These are phyloP conservation scores for Streblospio benedicti DNA, from an alignment of 1,140 invertebrate genomes.

Conservation along the genomic window DNA sequence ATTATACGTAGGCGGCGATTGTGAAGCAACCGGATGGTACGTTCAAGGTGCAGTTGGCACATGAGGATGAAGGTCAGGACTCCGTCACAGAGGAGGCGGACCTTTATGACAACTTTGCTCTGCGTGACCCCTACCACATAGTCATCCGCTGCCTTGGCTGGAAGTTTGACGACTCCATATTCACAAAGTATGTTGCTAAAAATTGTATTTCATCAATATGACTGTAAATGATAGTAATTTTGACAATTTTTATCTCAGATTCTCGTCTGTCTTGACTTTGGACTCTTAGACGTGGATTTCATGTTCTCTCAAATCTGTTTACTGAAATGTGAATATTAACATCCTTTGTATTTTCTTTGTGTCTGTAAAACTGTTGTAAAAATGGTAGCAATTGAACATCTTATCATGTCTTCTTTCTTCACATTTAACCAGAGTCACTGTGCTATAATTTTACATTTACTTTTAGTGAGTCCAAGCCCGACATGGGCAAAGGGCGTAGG, in stretches of 20 bases:
- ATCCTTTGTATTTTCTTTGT: too few relatives aligned
- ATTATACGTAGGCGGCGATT: too few relatives aligned
- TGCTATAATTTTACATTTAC: too few relatives aligned
- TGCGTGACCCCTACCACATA: slow-evolving; percentile 30
- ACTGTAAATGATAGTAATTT: background rate
- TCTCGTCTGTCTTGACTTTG: background rate
- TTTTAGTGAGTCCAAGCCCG: too few relatives aligned
- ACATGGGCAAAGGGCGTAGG: background rate
- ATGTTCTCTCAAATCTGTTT: too few relatives aligned
- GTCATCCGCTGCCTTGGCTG: slow-evolving; percentile 39
- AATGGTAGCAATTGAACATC: too few relatives aligned
- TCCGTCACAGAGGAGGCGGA: too few relatives aligned
- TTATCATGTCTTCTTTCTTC: too few relatives aligned
- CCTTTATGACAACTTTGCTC: slow-evolving; percentile 6
- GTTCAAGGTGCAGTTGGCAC: background rate
- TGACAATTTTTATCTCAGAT: background rate
- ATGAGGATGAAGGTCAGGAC: background rate
- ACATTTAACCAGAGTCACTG: too few relatives aligned
- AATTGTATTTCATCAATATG: background rate
- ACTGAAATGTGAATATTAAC: too few relatives aligned
- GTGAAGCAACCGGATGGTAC: too few relatives aligned
- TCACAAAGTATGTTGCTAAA: slow-evolving; percentile 26
- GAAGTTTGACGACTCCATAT: slow-evolving; percentile 33
- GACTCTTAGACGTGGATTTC: background rate
- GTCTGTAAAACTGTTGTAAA: too few relatives aligned